These are phyloP conservation scores for Elaphurus davidianus DNA, from an alignment of 2,113 vertebrate species.

Conservation along the genomic window DNA sequence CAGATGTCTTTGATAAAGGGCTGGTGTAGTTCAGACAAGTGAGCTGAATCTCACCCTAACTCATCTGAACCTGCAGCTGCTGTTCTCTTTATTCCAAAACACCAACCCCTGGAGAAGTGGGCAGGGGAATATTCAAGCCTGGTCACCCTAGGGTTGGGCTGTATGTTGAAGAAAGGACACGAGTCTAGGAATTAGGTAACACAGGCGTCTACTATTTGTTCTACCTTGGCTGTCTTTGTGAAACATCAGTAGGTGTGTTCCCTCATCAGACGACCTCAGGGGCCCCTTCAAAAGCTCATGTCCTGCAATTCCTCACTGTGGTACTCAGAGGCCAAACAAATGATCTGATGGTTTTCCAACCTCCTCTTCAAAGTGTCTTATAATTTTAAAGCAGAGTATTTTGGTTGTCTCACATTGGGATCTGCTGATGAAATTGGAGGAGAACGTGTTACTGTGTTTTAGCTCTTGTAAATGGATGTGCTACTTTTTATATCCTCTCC, in stretches of 20 bases:
- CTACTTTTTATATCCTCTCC: neutral
- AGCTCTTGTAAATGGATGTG: neutral
- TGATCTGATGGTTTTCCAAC: neutral
- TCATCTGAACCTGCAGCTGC: neutral
- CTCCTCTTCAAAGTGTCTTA: neutral
- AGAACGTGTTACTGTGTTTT: neutral
- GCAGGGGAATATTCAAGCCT: neutral
- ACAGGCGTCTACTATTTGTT: neutral
- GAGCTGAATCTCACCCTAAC: neutral
- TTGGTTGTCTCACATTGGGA: neutral
- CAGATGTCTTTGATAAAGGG: neutral
- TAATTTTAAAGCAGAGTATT: neutral
- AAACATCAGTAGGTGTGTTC: neutral
- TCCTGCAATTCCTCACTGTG: neutral
- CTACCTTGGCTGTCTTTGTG: neutral
- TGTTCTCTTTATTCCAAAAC: neutral
- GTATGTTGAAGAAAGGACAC: neutral
- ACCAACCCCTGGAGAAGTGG: neutral
- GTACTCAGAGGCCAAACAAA: neutral
- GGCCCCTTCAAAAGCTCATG: neutral
- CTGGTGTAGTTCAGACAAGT: neutral
- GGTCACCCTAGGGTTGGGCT: neutral
- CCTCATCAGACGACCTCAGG: neutral
- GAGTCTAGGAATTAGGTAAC: neutral
- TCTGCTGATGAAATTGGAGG: neutral